Evolutionary conservation across 1,140 invertebrate species (phyloP).

Genomic region (Sesamia nonagrioides): DNA sequence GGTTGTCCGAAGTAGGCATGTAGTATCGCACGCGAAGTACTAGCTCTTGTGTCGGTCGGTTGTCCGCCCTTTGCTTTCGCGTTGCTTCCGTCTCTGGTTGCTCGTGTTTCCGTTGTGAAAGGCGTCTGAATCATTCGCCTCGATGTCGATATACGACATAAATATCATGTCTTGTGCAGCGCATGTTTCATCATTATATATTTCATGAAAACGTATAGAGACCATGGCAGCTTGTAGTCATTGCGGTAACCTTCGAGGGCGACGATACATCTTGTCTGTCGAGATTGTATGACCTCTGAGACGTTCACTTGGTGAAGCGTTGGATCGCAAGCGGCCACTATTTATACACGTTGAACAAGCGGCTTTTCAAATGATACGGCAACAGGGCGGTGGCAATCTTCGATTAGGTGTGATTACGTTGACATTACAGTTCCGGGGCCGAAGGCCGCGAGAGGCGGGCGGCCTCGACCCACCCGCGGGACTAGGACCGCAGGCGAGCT

Average conservation of each 20-base stretch:
- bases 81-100: not conserved
- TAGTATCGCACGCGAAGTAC: not conserved
- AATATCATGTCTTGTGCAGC: not conserved
- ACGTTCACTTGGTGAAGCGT: not conserved
- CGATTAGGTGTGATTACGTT: not conserved
- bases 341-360: too few relatives aligned
- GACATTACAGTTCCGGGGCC: not conserved
- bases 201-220: not conserved
- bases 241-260: not conserved
- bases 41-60: not conserved
- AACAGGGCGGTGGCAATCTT: too few relatives aligned
- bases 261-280: not conserved
- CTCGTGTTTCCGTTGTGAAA: not conserved
- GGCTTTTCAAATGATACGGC: too few relatives aligned
- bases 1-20: not conserved
- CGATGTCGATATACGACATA: not conserved
- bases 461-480: constrained; percentile 61
- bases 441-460: constrained; percentile 55
- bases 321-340: too few relatives aligned
- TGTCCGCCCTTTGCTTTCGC: not conserved
- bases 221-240: not conserved
- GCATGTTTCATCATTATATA: constrained; percentile 18
- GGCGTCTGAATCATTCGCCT: not conserved
- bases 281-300: constrained; percentile 1
- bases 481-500: not conserved